These are phyloP conservation scores for Sarcophaga bullata DNA, from an alignment of 1,140 invertebrate genomes.

Conservation along the genomic window DNA sequence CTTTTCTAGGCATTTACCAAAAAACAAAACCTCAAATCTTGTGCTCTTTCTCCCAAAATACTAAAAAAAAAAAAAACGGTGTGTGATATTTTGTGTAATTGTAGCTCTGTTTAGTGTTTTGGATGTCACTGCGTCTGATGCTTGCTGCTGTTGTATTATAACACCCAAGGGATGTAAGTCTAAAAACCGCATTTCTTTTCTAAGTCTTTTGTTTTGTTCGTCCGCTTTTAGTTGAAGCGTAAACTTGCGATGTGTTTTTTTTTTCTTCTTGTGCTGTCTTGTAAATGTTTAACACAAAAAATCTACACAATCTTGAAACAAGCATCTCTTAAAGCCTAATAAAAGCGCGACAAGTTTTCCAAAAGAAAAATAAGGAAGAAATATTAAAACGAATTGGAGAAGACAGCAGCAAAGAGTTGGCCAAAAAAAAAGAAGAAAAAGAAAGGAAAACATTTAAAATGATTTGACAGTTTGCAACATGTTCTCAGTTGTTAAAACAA, in stretches of 20 bases:
- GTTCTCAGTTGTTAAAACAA: constrained; percentile 19
- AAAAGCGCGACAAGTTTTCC: not conserved
- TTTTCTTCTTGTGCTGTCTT: not conserved
- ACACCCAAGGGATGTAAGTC: not conserved
- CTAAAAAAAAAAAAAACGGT: too few species aligned
- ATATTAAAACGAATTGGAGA: not conserved
- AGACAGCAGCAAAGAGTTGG: too few species aligned
- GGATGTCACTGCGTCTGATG: not conserved
- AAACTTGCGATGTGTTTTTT: not conserved
- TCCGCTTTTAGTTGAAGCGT: not conserved
- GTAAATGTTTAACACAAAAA: constrained; percentile 21
- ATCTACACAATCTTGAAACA: constrained; percentile 10
- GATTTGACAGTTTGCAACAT: constrained; percentile 21
- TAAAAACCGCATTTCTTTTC: not conserved
- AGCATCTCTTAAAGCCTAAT: constrained; percentile 13
- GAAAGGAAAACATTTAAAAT: not conserved
- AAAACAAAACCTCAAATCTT: too few species aligned
- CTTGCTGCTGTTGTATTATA: not conserved
- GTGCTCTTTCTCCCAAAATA: too few species aligned
- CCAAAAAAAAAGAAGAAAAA: not conserved
- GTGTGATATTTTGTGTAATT: constrained; percentile 9
- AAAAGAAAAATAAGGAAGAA: not conserved
- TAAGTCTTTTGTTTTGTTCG: not conserved
- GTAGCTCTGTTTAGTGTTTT: not conserved
- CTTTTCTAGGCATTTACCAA: too few species aligned